Conservation (phyloP, 2,888 invertebrate species). For the Dicyrtoma fusca region DNA sequence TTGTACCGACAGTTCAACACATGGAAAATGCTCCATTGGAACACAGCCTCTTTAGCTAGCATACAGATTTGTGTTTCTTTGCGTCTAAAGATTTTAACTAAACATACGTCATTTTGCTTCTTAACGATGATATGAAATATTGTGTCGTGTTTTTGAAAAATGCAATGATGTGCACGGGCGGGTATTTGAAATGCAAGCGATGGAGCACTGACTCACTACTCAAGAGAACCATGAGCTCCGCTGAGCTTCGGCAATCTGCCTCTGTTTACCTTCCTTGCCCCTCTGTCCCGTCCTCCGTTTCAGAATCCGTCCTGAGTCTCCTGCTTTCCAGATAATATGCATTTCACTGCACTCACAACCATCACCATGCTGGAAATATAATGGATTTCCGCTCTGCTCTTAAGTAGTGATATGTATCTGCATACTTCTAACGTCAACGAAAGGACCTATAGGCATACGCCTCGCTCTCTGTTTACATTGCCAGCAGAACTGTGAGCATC, state of each 20-base stretch:
- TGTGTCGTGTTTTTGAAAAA: background rate
- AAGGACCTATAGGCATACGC: too few species aligned
- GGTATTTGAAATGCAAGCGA: background rate
- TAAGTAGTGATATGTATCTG: background rate
- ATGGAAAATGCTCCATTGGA: background rate
- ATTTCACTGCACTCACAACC: slow-evolving; percentile 45
- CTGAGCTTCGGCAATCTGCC: too few species aligned
- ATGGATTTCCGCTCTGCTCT: slow-evolving; percentile 47
- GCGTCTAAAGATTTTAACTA: too few species aligned
- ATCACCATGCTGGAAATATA: slow-evolving; percentile 34
- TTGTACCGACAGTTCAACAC: too few species aligned
- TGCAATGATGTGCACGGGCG: background rate
- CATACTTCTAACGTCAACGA: background rate
- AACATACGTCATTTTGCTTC: too few species aligned
- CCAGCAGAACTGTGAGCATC: background rate
- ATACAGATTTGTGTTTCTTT: too few species aligned
- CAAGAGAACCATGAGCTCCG: too few species aligned
- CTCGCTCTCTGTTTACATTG: too few species aligned
- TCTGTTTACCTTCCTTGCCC: too few species aligned
- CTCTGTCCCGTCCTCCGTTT: background rate
- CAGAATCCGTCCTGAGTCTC: background rate
- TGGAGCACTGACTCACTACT: too few species aligned
- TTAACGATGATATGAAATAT: background rate
- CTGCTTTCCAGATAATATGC: slow-evolving; percentile 24
- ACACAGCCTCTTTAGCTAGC: too few species aligned